Conservation (phyloP, 2,113 vertebrate species). For the Pagrus major region DNA sequence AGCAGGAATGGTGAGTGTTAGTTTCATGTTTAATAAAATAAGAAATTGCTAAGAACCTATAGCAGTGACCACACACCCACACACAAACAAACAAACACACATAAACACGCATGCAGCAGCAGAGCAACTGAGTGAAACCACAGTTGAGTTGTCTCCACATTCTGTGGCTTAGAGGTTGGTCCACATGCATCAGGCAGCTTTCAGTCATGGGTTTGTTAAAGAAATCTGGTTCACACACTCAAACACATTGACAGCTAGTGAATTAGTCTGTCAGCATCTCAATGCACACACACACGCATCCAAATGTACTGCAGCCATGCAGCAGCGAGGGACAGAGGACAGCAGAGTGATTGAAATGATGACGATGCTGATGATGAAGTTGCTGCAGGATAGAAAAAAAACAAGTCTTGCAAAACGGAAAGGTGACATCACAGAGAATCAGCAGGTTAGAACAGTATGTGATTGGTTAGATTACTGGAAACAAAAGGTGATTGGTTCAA, state of each 20-base stretch:
- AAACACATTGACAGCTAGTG: slow-evolving; percentile 25
- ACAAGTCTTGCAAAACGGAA: slow-evolving; percentile 71
- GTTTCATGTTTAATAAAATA: slow-evolving; percentile 49
- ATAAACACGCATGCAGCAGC: slow-evolving; percentile 36
- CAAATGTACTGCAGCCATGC: slow-evolving; percentile 61
- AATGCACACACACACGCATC: slow-evolving; percentile 15
- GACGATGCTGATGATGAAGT: slow-evolving; percentile 55
- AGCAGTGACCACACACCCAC: slow-evolving; percentile 56
- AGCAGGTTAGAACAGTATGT: slow-evolving; percentile 59
- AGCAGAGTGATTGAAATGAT: slow-evolving; percentile 49
- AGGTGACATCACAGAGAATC: slow-evolving; percentile 57
- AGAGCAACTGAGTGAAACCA: slow-evolving; percentile 11
- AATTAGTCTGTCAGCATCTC: slow-evolving; percentile 35
- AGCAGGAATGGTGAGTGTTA: slow-evolving; percentile 63
- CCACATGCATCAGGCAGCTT: slow-evolving; percentile 64
- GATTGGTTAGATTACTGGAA: slow-evolving; percentile 68
- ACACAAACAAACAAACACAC: slow-evolving; percentile 16
- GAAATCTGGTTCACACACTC: slow-evolving; percentile 35
- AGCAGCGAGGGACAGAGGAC: slow-evolving; percentile 44
- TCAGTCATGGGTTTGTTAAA: slow-evolving; percentile 58
- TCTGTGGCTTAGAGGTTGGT: slow-evolving; percentile 39
- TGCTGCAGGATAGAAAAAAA: slow-evolving; percentile 61
- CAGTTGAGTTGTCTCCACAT: slow-evolving; percentile 28
- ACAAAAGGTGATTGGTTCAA: slow-evolving; percentile 65
- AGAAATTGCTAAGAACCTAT: slow-evolving; percentile 56